Evolutionary conservation across 2,113 vertebrate genomes (phyloP), one percentile per base, ranked within the genome.

Genomic region (Callopanchax toddi): DNA sequence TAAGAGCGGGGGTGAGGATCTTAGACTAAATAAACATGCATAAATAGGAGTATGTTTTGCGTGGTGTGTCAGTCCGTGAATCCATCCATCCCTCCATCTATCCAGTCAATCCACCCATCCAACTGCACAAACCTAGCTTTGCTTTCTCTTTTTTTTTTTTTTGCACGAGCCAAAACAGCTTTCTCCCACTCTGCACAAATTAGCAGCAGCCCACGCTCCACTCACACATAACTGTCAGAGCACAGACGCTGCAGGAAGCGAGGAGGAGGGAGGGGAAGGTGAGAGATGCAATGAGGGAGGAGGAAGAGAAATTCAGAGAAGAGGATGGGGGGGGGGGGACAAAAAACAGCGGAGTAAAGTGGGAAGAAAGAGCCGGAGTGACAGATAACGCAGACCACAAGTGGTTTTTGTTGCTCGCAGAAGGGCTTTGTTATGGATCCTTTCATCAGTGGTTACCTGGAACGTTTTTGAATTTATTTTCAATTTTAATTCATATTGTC

Each of bases 151-250:
- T 20, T 59, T 0, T 23, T n/a, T 13, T 36, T 22, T 29, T 78
- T 60, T 84, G 67, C 59, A 56, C 25, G 50, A 85, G 82, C 83
- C 89, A 87, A 87, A 90, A 86, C 81, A 78, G 82, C 87, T 87
- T 86, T 89, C 85, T 87, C 79, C 87, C 81, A 87, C 87, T 90
- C 86, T 86, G 85, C 89, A 90, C 89, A 90, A 90, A 90, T 90
- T 89, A 90, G 82, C 89, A 82, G 87, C 86, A 82, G 81, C 89
- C 89, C 89, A 90, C 89, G 83, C 87, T 81, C 75, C 72, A 83
- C 87, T 87, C 82, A 83, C 87, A 88, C 87, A 80, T 84, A 82
- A 86, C 84, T 84, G 86, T 89, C 89, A 83, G 83, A 79, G 83
- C 76, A 83, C 79, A 88, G 86, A 88, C 83, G 80, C 84, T 82